A percentile compares a stretch with the other conserved stretches of the same genome.
phyloP scores from a whole-genome alignment of 2,797 vertebrate genomes.

The Neopelma chrysocephalum region DNA sequence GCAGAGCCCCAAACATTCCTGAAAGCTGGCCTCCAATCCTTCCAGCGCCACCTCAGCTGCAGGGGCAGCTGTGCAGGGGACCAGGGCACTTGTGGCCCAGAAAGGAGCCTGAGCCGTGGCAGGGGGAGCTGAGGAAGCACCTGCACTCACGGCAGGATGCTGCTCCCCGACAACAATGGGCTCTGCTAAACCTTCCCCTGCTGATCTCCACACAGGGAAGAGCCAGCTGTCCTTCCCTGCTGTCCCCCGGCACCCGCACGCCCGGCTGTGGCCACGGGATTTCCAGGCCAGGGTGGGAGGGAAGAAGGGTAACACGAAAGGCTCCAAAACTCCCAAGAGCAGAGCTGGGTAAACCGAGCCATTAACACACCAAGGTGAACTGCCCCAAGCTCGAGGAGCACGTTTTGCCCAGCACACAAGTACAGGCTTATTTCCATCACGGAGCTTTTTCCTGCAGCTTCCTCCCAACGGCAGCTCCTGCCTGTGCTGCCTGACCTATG shows the following conservation, averaged over 20 bases:
- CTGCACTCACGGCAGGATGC: slow-evolving; percentile 3
- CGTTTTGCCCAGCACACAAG: not conserved
- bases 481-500: not conserved
- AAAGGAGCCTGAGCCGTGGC: fast-evolving
- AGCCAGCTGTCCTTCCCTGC: not conserved
- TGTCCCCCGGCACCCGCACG: not conserved
- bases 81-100: not conserved
- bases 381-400: not conserved
- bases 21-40: not conserved
- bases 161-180: not conserved
- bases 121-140: slow-evolving; percentile 21
- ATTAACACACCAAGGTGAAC: fast-evolving
- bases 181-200: not conserved
- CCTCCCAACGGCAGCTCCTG: not conserved
- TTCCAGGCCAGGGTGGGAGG: not conserved
- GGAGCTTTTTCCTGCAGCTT: not conserved
- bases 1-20: not conserved
- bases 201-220: not conserved
- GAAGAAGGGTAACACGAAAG: not conserved
- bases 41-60: not conserved
- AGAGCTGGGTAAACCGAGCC: not conserved
- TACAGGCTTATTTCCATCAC: not conserved
- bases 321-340: not conserved
- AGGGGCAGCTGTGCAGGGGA: not conserved
- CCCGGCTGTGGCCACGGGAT: fast-evolving